phyloP scores from a whole-genome alignment of 2,113 vertebrate genomes.

The Oncorhynchus masou region DNA sequence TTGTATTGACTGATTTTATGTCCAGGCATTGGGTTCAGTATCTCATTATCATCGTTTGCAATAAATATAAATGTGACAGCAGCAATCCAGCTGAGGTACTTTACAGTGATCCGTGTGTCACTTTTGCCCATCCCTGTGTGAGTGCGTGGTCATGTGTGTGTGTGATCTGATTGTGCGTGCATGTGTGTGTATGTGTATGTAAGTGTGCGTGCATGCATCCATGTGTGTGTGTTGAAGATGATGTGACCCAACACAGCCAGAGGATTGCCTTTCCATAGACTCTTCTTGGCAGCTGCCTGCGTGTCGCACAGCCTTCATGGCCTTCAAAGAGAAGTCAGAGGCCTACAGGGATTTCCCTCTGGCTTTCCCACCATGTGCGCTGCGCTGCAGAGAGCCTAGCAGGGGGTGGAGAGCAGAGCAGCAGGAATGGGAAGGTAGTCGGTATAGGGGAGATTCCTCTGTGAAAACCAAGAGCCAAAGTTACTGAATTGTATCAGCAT shows the following conservation, averaged over 20 bases:
- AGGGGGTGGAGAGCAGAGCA: conserved; percentile 26
- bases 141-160: neutral
- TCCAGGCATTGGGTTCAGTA: neutral
- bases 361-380: conserved; percentile 70
- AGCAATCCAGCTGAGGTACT: neutral
- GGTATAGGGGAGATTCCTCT: conserved; percentile 34
- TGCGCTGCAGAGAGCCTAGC: conserved; percentile 1
- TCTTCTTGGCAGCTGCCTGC: conserved; percentile 31
- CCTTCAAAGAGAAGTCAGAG: conserved; percentile 50
- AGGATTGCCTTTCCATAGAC: conserved; percentile 32
- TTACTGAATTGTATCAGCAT: neutral
- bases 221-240: conserved; percentile 25
- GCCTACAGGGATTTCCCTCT: conserved; percentile 60
- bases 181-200: neutral
- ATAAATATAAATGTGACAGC: neutral
- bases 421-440: conserved; percentile 30
- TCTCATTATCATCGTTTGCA: neutral
- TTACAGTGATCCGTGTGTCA: neutral
- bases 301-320: conserved; percentile 28
- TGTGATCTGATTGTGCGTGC: neutral
- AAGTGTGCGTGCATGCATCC: conserved; percentile 21
- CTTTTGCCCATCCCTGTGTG: neutral
- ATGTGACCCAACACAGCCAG: conserved; percentile 39
- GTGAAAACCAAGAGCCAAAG: conserved; percentile 14
- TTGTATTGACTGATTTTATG: too few species aligned